phyloP scores from a whole-genome alignment of 2,888 invertebrate species.

The Plagiodera versicolora region DNA sequence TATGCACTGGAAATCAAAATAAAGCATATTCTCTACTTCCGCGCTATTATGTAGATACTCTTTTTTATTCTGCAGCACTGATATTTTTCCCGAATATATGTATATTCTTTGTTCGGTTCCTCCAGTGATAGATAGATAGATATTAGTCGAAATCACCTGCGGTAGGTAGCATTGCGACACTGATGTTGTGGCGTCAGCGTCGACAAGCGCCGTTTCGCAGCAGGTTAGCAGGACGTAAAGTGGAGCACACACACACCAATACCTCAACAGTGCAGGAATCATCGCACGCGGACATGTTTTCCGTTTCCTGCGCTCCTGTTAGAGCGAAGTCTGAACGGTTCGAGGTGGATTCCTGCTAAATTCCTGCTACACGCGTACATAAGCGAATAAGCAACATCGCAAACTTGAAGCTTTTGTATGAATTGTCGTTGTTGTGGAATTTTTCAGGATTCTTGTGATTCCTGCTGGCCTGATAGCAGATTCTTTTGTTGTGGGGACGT shows the following conservation, averaged over 20 bases:
- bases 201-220: slow-evolving; percentile 25
- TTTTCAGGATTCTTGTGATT: slow-evolving; percentile 14
- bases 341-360: slow-evolving; percentile 24
- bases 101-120: too few species aligned
- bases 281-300: background rate
- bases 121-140: too few species aligned
- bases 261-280: background rate
- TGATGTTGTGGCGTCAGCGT: slow-evolving; percentile 45
- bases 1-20: too few species aligned
- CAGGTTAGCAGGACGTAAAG: slow-evolving; percentile 22
- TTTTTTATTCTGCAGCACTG: slow-evolving; percentile 1
- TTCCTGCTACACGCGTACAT: slow-evolving; percentile 9
- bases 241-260: background rate
- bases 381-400: slow-evolving; percentile 12
- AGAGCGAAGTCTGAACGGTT: slow-evolving; percentile 16
- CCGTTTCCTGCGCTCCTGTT: slow-evolving; percentile 16
- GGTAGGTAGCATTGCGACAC: slow-evolving; percentile 15
- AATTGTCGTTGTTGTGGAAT: background rate
- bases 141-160: background rate
- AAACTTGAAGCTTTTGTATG: background rate
- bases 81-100: background rate
- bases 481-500: slow-evolving; percentile 29
- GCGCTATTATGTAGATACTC: background rate
- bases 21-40: too few species aligned
- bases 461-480: slow-evolving; percentile 24